A percentile compares a stretch with the other conserved stretches of the same genome.
Evolutionary conservation across 2,113 vertebrate genomes (phyloP).

Genomic region (Pteruthius melanotis): DNA sequence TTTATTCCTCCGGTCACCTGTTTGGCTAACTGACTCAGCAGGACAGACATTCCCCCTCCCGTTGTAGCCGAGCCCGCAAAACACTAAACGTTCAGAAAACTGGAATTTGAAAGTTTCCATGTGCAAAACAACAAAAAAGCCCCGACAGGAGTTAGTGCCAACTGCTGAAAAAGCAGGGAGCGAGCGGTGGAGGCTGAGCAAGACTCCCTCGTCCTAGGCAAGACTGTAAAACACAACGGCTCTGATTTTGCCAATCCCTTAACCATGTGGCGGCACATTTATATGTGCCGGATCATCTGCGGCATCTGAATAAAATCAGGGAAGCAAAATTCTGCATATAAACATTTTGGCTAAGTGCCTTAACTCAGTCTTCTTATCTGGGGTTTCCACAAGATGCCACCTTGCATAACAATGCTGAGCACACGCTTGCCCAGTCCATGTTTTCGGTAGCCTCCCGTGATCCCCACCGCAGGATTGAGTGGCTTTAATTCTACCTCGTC

Average conservation of each 20-base stretch:
- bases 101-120: slow-evolving; percentile 19
- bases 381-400: slow-evolving; percentile 56
- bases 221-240: slow-evolving; percentile 61
- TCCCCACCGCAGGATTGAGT: neutral
- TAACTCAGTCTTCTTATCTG: slow-evolving; percentile 43
- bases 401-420: slow-evolving; percentile 56
- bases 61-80: neutral
- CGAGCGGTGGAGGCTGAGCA: slow-evolving; percentile 39
- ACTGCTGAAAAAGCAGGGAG: slow-evolving; percentile 54
- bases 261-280: slow-evolving; percentile 37
- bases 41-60: slow-evolving; percentile 30
- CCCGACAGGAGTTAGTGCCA: slow-evolving; percentile 48
- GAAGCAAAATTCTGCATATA: slow-evolving; percentile 66
- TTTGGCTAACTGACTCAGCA: slow-evolving; percentile 58
- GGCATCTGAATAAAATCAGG: slow-evolving; percentile 66
- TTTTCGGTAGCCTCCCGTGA: slow-evolving; percentile 21
- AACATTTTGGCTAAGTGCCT: slow-evolving; percentile 63
- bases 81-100: neutral
- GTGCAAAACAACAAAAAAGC: slow-evolving; percentile 57
- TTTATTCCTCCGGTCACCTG: slow-evolving; percentile 67
- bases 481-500: neutral
- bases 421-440: neutral
- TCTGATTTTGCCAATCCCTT: slow-evolving; percentile 60
- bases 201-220: slow-evolving; percentile 33
- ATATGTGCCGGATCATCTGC: slow-evolving; percentile 50